Conservation (phyloP, 2,888 invertebrate species). For the Trissolcus brochymenae region DNA sequence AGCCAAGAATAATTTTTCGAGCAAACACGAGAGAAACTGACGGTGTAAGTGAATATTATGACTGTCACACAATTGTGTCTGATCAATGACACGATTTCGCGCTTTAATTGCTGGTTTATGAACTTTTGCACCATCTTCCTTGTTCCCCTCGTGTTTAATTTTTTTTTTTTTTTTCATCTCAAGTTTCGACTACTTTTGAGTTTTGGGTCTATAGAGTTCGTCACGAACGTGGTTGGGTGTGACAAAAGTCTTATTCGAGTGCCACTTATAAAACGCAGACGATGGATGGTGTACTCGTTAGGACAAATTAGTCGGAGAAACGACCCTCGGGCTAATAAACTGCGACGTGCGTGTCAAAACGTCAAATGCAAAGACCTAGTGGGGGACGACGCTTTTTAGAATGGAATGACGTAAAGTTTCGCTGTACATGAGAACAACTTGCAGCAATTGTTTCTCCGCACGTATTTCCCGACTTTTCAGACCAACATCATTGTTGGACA, state of each 20-base stretch:
- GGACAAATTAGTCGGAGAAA: conserved; percentile 65
- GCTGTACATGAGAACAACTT: conserved; percentile 25
- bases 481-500: neutral
- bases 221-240: conserved; percentile 52
- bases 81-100: neutral
- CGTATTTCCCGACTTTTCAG: conserved; percentile 4
- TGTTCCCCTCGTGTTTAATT: too few species aligned
- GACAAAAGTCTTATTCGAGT: conserved; percentile 63
- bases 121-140: too few species aligned
- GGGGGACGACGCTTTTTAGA: conserved; percentile 41
- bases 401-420: conserved; percentile 43
- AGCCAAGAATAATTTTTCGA: too few species aligned
- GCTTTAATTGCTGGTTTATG: too few species aligned
- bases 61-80: neutral
- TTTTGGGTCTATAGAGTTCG: neutral
- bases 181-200: too few species aligned
- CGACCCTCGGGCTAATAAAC: conserved; percentile 66
- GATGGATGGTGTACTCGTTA: conserved; percentile 64
- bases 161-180: too few species aligned
- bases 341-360: conserved; percentile 65
- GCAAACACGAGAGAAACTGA: neutral
- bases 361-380: conserved; percentile 61
- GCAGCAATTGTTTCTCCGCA: conserved; percentile 16
- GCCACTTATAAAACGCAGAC: conserved; percentile 61
- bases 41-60: neutral